A percentile compares a stretch with the other conserved stretches of the same genome.
phyloP scores from a whole-genome alignment of 2,113 vertebrate species.

The Stegostoma tigrinum region DNA sequence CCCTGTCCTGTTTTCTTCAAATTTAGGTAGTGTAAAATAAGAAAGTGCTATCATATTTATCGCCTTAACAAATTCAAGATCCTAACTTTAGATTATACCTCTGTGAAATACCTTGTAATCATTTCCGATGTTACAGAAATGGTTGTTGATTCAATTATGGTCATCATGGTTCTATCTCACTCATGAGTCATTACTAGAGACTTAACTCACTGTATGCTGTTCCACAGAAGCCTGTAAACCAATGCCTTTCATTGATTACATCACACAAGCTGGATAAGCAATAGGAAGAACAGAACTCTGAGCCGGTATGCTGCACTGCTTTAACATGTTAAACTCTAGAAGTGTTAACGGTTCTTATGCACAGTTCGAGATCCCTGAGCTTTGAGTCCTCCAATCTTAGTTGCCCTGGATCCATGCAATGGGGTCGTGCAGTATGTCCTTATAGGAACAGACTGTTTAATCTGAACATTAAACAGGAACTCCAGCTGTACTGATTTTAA shows the following conservation, averaged over 20 bases:
- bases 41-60: too few relatives aligned
- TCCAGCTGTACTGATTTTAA: neutral
- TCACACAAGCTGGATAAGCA: neutral
- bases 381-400: neutral
- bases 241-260: neutral
- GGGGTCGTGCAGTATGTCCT: neutral
- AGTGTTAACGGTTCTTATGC: neutral
- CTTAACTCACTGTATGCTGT: neutral
- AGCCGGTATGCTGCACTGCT: neutral
- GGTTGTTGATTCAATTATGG: neutral
- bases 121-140: neutral
- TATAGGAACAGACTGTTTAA: neutral
- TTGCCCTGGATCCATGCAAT: neutral
- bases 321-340: neutral
- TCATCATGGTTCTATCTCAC: neutral
- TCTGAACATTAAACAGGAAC: neutral
- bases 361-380: neutral
- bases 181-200: neutral
- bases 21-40: neutral
- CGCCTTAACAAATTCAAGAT: neutral
- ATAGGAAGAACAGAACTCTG: neutral
- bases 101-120: neutral
- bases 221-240: neutral
- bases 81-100: neutral
- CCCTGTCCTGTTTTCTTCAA: too few relatives aligned